These are phyloP conservation scores for Anguilla megastoma DNA, from an alignment of 2,797 vertebrate species.

Conservation along the genomic window DNA sequence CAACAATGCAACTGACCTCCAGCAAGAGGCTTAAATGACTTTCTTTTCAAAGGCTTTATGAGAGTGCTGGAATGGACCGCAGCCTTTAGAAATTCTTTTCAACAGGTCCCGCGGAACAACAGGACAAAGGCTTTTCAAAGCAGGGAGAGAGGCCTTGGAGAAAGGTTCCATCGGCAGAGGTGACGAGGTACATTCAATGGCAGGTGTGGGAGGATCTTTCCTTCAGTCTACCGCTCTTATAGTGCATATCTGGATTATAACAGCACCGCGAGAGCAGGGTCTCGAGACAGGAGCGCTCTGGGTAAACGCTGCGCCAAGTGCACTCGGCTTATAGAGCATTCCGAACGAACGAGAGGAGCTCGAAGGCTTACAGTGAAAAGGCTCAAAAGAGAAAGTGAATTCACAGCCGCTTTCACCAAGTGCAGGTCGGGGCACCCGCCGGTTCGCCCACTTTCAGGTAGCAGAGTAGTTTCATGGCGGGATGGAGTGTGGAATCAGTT, in stretches of 20 bases:
- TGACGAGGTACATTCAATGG: slow-evolving; percentile 38
- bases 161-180: slow-evolving; percentile 41
- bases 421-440: not conserved
- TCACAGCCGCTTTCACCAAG: not conserved
- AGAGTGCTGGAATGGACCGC: slow-evolving; percentile 33
- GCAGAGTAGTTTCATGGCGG: not conserved
- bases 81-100: slow-evolving; percentile 42
- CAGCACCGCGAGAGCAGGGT: not conserved
- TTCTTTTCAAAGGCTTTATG: slow-evolving; percentile 52
- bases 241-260: not conserved
- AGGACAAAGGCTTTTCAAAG: slow-evolving; percentile 29
- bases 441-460: not conserved
- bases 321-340: not conserved
- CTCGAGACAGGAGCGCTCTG: not conserved
- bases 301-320: not conserved
- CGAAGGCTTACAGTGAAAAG: not conserved
- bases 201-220: slow-evolving; percentile 45
- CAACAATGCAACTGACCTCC: slow-evolving; percentile 62
- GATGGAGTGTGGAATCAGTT: not conserved
- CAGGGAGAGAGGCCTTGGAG: slow-evolving; percentile 29
- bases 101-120: slow-evolving; percentile 33
- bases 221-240: slow-evolving; percentile 5
- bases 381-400: not conserved
- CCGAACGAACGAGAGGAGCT: not conserved
- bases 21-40: slow-evolving; percentile 52